Evolutionary conservation across 2,797 vertebrate species (phyloP), one percentile per base, ranked within the genome.

Genomic region (Ambastaia sidthimunki): DNA sequence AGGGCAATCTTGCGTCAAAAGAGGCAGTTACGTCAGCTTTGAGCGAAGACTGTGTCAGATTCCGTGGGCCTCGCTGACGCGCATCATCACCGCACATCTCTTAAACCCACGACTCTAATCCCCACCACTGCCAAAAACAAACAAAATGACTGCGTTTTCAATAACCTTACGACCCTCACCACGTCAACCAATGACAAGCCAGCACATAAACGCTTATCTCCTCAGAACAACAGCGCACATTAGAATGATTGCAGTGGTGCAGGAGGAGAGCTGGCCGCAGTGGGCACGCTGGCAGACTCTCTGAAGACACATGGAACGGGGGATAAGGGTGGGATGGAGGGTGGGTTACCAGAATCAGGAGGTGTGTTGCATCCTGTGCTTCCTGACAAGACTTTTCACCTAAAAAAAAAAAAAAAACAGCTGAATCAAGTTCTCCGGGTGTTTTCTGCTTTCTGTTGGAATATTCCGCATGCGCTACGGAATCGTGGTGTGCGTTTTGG

Each of bases 191-290:
- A 75, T 67, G 75, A 80, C 74, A 70, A 69, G 71, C 62, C 78
- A 76, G 65, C n/a, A 55, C 55, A 65, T 44, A 73, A 68, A 57
- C 44, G 65, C 74, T 86, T 86, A 86, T 86, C 85, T 77, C 48
- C 68, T 59, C 73, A 80, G 76, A 84, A 84, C 83, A 84, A 86
- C 81, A 66, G 62, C 66, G 66, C 78, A 60, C 63, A 71, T 78
- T 81, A 81, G 23, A 65, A 74, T 23, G 63, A 81, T 19, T 70
- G 69, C 25, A 63, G 25, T 11, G 68, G 55, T 13, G 28, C 50
- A 25, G 21, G 73, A 73, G 9, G 63, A 72, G 78, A 74, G 37
- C 59, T 71, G 74, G 82, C 28, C 68, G 9, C 21, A 72, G 66
- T 12, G 19, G 59, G 71, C 3, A 25, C 18, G n/a, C 59, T 62